Conservation (phyloP, 2,888 invertebrate genomes). For the Xylota sylvarum region DNA sequence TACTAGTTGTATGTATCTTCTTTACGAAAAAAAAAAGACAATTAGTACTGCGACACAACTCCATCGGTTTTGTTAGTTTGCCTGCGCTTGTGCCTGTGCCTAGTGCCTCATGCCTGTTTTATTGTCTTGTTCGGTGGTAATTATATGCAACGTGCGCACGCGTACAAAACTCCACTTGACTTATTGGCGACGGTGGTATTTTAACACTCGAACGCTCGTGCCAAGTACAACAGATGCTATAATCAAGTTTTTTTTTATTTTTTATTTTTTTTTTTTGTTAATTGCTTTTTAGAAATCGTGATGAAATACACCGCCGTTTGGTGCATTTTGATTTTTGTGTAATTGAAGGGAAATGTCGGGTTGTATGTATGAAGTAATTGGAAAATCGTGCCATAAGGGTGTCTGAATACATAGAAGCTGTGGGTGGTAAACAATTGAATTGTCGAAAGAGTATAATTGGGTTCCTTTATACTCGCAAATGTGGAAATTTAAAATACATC, state of each 20-base stretch:
- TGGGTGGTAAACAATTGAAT: no score
- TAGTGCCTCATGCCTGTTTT: no score
- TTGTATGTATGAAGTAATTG: slow-evolving; percentile 10
- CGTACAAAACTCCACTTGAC: slow-evolving; percentile 63
- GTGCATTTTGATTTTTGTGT: slow-evolving; percentile 28
- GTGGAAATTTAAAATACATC: no score
- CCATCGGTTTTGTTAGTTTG: neutral
- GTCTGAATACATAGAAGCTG: neutral
- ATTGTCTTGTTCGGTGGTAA: slow-evolving; percentile 44
- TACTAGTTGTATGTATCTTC: slow-evolving; percentile 33
- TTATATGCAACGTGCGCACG: slow-evolving; percentile 70
- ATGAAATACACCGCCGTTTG: neutral
- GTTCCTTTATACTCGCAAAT: no score
- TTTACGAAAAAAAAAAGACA: slow-evolving; percentile 34
- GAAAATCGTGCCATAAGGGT: slow-evolving; percentile 53
- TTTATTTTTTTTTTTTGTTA: slow-evolving; percentile 24
- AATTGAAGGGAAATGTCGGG: slow-evolving; percentile 41
- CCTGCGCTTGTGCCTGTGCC: neutral
- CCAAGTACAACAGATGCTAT: slow-evolving; percentile 55
- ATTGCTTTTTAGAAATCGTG: slow-evolving; percentile 59
- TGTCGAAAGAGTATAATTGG: no score
- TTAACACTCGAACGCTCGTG: slow-evolving; percentile 62
- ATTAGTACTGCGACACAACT: slow-evolving; percentile 57
- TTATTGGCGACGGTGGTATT: slow-evolving; percentile 45
- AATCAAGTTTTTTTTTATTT: slow-evolving; percentile 3